Percentiles rank a stretch among this genome's conserved stretches.
These are phyloP conservation scores for Drepana arcuata DNA, from an alignment of 1,140 invertebrate species.

Conservation along the genomic window DNA sequence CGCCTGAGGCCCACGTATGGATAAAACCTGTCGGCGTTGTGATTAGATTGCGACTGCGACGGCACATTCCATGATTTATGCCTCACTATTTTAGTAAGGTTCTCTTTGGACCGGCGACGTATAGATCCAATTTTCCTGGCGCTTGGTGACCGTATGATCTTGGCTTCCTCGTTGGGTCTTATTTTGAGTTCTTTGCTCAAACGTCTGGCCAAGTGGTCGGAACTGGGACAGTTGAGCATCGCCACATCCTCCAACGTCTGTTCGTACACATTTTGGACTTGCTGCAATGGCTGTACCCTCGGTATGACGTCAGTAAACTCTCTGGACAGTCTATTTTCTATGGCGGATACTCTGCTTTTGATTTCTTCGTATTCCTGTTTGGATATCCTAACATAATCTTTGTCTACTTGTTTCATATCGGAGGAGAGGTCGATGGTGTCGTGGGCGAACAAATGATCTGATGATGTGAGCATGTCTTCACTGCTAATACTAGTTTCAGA, in stretches of 20 bases:
- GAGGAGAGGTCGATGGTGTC: slow-evolving; percentile 59
- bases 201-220: slow-evolving; percentile 79
- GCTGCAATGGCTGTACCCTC: slow-evolving; percentile 53
- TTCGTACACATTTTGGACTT: slow-evolving; percentile 80
- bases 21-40: slow-evolving; percentile 48
- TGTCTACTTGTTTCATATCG: slow-evolving; percentile 53
- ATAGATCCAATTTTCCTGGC: slow-evolving; percentile 84
- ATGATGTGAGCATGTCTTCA: slow-evolving; percentile 57
- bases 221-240: slow-evolving; percentile 73
- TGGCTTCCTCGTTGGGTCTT: slow-evolving; percentile 76
- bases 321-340: slow-evolving; percentile 78
- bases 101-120: slow-evolving; percentile 75
- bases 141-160: slow-evolving; percentile 84
- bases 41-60: slow-evolving; percentile 40
- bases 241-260: slow-evolving; percentile 80
- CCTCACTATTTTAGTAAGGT: slow-evolving; percentile 57
- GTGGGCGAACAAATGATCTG: slow-evolving; percentile 58
- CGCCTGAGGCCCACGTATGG: slow-evolving; percentile 41
- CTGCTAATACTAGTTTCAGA: slow-evolving; percentile 57
- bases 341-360: slow-evolving; percentile 79
- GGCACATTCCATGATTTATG: slow-evolving; percentile 65
- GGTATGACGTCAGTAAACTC: slow-evolving; percentile 75
- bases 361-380: slow-evolving; percentile 84
- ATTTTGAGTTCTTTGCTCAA: slow-evolving; percentile 83
- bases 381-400: slow-evolving; percentile 78